A percentile compares a stretch with the other conserved stretches of the same genome.
Evolutionary conservation across 2,888 invertebrate species (phyloP).

Genomic region (Papilio gigon): DNA sequence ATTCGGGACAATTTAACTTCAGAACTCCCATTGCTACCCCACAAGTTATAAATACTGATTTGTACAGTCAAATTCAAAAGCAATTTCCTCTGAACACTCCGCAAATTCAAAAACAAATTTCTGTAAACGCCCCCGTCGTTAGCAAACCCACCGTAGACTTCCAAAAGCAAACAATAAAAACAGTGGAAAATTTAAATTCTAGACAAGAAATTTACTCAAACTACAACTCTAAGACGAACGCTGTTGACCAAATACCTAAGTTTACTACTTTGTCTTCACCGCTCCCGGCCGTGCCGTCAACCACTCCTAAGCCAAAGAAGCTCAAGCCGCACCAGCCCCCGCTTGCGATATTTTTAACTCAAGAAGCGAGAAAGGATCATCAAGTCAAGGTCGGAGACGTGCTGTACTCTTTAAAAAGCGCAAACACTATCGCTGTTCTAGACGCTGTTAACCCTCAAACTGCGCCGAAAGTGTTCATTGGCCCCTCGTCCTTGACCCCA

Average conservation of each 20-base stretch:
- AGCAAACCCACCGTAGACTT: conserved; percentile 56
- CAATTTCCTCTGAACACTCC: conserved; percentile 49
- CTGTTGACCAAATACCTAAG: conserved; percentile 66
- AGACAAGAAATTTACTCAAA: conserved; percentile 63
- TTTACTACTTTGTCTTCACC: conserved; percentile 69
- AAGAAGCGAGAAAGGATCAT: conserved; percentile 70
- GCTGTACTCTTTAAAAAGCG: conserved; percentile 85
- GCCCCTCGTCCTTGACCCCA: conserved; percentile 87
- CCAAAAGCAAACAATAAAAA: conserved; percentile 58
- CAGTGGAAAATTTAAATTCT: conserved; percentile 57
- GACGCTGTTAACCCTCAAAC: conserved; percentile 86
- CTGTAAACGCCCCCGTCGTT: conserved; percentile 43
- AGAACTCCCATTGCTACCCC: conserved; percentile 59
- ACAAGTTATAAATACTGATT: conserved; percentile 62
- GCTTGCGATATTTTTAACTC: conserved; percentile 89
- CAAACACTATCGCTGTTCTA: conserved; percentile 88
- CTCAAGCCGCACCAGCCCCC: conserved; percentile 92
- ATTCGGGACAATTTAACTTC: conserved; percentile 75
- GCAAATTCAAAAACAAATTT: conserved; percentile 56
- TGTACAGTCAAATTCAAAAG: conserved; percentile 62
- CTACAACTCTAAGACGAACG: conserved; percentile 61
- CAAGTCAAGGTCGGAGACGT: conserved; percentile 87
- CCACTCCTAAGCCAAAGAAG: conserved; percentile 75
- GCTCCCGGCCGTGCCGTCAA: conserved; percentile 68
- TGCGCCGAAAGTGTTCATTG: conserved; percentile 90